These are phyloP conservation scores for Sternotherus odoratus DNA, from an alignment of 2,797 vertebrate species.

Conservation along the genomic window DNA sequence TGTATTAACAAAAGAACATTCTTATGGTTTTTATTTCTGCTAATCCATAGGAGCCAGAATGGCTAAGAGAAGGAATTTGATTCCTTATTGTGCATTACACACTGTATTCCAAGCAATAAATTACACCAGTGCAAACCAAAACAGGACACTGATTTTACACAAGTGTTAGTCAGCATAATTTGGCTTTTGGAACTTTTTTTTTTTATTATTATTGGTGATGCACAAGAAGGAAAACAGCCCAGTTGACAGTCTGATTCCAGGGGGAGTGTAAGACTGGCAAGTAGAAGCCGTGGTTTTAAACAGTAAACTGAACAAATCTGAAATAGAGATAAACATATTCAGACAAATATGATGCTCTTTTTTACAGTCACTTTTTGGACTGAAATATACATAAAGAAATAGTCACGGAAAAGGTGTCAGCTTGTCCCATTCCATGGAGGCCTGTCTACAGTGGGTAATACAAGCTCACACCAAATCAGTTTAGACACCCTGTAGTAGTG, in stretches of 20 bases:
- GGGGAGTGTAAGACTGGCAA: not conserved
- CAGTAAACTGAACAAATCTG: not conserved
- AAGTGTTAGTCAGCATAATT: not conserved
- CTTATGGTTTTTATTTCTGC: not conserved
- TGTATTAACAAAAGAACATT: fast-evolving
- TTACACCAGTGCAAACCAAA: not conserved
- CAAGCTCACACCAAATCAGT: not conserved
- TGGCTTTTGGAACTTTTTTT: not conserved
- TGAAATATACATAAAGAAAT: not conserved
- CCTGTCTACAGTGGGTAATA: not conserved
- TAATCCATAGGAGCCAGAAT: not conserved
- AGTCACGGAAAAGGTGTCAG: not conserved
- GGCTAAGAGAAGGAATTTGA: not conserved
- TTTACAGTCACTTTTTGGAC: not conserved
- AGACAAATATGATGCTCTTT: not conserved
- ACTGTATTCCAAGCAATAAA: not conserved
- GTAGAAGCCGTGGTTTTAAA: not conserved
- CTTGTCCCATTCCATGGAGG: not conserved
- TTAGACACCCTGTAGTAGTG: not conserved
- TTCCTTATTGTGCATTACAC: not conserved
- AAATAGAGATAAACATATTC: not conserved
- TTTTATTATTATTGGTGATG: not conserved
- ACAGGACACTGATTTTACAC: fast-evolving
- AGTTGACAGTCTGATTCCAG: not conserved
- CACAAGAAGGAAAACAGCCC: not conserved